Conservation (phyloP, 1,140 invertebrate species). For the Drosophila seguyi region DNA sequence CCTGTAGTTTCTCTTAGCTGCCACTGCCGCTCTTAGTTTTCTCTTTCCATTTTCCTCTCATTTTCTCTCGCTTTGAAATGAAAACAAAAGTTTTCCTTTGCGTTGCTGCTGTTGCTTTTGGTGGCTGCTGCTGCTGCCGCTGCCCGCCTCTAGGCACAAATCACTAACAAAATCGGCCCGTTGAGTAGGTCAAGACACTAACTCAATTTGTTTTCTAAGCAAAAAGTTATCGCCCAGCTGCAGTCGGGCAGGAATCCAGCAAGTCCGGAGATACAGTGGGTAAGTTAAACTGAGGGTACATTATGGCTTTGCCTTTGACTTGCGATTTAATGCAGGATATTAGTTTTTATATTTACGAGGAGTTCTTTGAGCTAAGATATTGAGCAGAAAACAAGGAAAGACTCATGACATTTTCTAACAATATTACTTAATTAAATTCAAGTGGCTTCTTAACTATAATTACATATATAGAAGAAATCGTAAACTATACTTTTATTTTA, state of each 20-base stretch:
- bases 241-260: constrained; percentile 8
- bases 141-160: constrained; percentile 43
- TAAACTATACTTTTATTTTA: background rate
- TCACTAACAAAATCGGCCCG: constrained; percentile 55
- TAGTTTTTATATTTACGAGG: background rate
- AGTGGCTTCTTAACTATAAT: background rate
- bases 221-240: constrained; percentile 45
- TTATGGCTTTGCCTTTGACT: background rate
- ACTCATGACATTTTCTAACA: background rate
- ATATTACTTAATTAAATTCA: background rate
- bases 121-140: background rate
- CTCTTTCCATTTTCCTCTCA: constrained; percentile 3
- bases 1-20: constrained; percentile 32
- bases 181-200: constrained; percentile 78
- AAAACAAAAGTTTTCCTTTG: constrained; percentile 41
- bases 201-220: constrained; percentile 64
- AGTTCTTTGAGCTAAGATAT: no score
- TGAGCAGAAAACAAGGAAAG: no score
- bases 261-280: constrained; percentile 11
- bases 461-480: background rate
- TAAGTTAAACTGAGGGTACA: constrained; percentile 9
- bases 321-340: background rate
- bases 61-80: constrained; percentile 16
- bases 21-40: constrained; percentile 25
- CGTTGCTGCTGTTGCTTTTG: constrained; percentile 2